phyloP scores from a whole-genome alignment of 2,888 invertebrate genomes.

The Amaurobius ferox region DNA sequence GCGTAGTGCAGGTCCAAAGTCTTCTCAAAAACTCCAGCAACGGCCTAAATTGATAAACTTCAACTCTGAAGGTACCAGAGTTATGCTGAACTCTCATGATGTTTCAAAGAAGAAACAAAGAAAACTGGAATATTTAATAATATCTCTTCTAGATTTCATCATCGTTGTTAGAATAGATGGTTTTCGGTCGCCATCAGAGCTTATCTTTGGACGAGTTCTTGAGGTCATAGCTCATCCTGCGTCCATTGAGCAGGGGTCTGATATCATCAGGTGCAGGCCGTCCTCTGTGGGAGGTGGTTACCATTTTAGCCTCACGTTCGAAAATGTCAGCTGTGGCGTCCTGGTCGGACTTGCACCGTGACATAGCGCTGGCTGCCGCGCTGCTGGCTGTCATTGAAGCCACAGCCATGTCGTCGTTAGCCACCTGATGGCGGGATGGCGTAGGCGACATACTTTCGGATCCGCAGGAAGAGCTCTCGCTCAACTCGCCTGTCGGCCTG shows the following conservation, averaged over 20 bases:
- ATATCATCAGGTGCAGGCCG: constrained; percentile 43
- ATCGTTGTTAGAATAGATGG: background rate
- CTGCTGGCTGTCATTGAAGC: constrained; percentile 62
- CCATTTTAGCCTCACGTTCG: constrained; percentile 73
- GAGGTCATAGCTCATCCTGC: constrained; percentile 74
- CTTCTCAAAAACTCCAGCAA: constrained; percentile 6
- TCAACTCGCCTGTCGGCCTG: constrained; percentile 83
- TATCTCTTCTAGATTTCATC: constrained; percentile 7
- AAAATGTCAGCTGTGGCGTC: constrained; percentile 74
- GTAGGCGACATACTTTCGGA: constrained; percentile 81
- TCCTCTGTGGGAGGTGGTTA: constrained; percentile 63
- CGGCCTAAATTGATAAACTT: background rate
- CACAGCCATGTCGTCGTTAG: constrained; percentile 72
- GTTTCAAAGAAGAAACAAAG: constrained; percentile 34
- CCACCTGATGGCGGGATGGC: constrained; percentile 74
- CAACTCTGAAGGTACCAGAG: background rate
- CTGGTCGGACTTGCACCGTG: constrained; percentile 75
- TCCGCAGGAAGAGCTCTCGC: constrained; percentile 84
- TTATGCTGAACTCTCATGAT: background rate
- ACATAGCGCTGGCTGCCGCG: constrained; percentile 68
- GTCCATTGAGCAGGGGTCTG: constrained; percentile 72
- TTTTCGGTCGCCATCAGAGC: constrained; percentile 47
- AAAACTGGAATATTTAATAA: constrained; percentile 19
- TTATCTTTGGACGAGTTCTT: constrained; percentile 68
- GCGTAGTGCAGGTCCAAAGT: background rate